Evolutionary conservation across 2,888 invertebrate genomes (phyloP).

Genomic region (Liopterus haemorrhoidalis): DNA sequence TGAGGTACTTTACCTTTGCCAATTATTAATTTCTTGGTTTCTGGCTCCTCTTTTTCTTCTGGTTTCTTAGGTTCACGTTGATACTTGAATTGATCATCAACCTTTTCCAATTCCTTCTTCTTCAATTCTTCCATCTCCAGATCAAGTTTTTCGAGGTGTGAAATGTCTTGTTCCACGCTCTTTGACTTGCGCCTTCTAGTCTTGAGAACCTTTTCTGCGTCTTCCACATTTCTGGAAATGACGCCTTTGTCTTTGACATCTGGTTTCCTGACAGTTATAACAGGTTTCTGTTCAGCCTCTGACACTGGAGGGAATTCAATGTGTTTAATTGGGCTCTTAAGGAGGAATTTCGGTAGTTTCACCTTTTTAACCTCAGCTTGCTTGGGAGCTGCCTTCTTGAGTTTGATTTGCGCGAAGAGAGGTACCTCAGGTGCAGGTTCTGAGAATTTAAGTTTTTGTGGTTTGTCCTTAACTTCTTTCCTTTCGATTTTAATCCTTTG

Average conservation of each 20-base stretch:
- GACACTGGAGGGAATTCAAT: constrained; percentile 58
- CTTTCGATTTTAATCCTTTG: constrained; percentile 54
- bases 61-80: constrained; percentile 45
- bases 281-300: constrained; percentile 33
- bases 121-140: constrained; percentile 45
- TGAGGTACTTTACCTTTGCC: constrained; percentile 31
- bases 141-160: constrained; percentile 47
- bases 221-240: constrained; percentile 64
- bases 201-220: constrained; percentile 60
- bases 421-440: constrained; percentile 51
- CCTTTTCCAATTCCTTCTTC: constrained; percentile 41
- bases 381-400: constrained; percentile 55
- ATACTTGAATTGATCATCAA: constrained; percentile 39
- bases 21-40: constrained; percentile 35
- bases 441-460: constrained; percentile 53
- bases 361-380: constrained; percentile 43
- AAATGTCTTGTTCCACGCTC: constrained; percentile 42
- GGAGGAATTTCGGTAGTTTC: constrained; percentile 46
- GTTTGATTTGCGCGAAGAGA: constrained; percentile 57
- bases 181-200: constrained; percentile 46
- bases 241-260: constrained; percentile 57
- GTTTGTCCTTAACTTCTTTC: constrained; percentile 50
- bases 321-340: constrained; percentile 48
- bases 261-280: constrained; percentile 45
- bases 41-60: constrained; percentile 49